A percentile compares a stretch with the other conserved stretches of the same genome.
These are phyloP conservation scores for Ctenicera cuprea DNA, from an alignment of 2,888 invertebrate species.

Conservation along the genomic window DNA sequence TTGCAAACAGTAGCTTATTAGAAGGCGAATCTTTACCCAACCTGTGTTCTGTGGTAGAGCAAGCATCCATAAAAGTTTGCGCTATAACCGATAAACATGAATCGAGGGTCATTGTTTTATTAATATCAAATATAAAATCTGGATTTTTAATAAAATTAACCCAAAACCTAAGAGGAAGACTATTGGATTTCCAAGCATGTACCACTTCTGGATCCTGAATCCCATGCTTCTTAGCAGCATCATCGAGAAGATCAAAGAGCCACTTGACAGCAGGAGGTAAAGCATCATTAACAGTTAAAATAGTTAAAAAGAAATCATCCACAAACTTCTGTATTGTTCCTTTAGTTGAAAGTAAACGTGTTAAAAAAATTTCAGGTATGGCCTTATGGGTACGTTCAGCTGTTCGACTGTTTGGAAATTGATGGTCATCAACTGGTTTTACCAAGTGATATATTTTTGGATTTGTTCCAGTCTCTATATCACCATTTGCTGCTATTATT, in stretches of 20 bases:
- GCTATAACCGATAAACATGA: constrained; percentile 96
- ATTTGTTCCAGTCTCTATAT: constrained; percentile 80
- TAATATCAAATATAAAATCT: constrained; percentile 96
- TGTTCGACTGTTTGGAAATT: constrained; percentile 80
- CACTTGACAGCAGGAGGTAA: constrained; percentile 96
- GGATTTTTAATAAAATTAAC: constrained; percentile 98
- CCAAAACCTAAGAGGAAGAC: constrained; percentile 96
- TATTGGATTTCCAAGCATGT: constrained; percentile 96
- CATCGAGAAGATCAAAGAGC: constrained; percentile 95
- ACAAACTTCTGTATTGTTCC: constrained; percentile 99
- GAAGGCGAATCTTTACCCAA: constrained; percentile 97
- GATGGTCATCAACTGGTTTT: constrained; percentile 90
- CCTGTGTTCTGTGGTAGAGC: constrained; percentile 92
- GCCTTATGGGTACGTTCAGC: constrained; percentile 91
- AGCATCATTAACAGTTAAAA: constrained; percentile 92
- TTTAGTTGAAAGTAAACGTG: constrained; percentile 93
- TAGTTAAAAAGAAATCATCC: constrained; percentile 96
- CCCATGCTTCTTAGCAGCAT: constrained; percentile 90
- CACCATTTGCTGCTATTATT: constrained; percentile 86
- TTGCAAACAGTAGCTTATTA: constrained; percentile 96
- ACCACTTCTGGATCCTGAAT: constrained; percentile 93
- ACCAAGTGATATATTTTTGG: constrained; percentile 89
- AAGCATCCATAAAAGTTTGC: constrained; percentile 97
- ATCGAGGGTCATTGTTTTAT: constrained; percentile 95
- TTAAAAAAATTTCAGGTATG: constrained; percentile 96